Evolutionary conservation across 2,113 vertebrate species (phyloP).

Genomic region (Amblyopsis rosae): DNA sequence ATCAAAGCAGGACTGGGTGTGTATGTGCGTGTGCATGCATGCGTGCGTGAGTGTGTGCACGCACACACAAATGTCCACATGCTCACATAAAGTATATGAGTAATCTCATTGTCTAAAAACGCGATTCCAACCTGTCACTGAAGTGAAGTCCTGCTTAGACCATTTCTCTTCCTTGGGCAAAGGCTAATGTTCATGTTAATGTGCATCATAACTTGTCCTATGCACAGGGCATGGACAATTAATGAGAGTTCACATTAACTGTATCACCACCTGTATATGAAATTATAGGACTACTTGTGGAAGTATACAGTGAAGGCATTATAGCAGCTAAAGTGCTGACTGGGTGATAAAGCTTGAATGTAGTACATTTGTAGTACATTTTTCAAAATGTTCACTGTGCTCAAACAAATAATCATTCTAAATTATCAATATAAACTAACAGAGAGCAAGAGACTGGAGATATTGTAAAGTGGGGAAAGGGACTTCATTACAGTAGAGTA

Average conservation of each 20-base stretch:
- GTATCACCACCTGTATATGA: too few relatives aligned
- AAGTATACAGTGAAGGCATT: conserved; percentile 49
- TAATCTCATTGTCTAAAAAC: conserved; percentile 47
- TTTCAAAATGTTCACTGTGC: conserved; percentile 31
- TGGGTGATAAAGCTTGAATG: conserved; percentile 52
- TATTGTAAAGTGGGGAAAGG: not conserved
- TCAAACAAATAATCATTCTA: conserved; percentile 51
- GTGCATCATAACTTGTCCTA: too few relatives aligned
- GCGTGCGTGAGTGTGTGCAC: not conserved
- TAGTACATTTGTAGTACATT: conserved; percentile 31
- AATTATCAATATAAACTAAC: conserved; percentile 49
- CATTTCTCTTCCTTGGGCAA: conserved; percentile 10
- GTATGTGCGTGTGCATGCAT: not conserved
- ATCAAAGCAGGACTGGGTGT: conserved; percentile 37
- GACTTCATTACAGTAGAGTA: conserved; percentile 13
- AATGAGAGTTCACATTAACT: conserved; percentile 15
- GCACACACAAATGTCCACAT: too few relatives aligned
- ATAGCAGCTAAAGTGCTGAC: conserved; percentile 40
- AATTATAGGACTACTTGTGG: not conserved
- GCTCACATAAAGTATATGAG: not conserved
- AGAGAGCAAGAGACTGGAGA: conserved; percentile 12
- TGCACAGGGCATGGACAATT: not conserved
- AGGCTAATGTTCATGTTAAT: not conserved
- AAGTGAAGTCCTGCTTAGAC: conserved; percentile 20
- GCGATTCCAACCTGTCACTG: conserved; percentile 52